Base-by-base conservation (phyloP, 2,888 invertebrate species). In the Stenichneumon culpator region DNA sequence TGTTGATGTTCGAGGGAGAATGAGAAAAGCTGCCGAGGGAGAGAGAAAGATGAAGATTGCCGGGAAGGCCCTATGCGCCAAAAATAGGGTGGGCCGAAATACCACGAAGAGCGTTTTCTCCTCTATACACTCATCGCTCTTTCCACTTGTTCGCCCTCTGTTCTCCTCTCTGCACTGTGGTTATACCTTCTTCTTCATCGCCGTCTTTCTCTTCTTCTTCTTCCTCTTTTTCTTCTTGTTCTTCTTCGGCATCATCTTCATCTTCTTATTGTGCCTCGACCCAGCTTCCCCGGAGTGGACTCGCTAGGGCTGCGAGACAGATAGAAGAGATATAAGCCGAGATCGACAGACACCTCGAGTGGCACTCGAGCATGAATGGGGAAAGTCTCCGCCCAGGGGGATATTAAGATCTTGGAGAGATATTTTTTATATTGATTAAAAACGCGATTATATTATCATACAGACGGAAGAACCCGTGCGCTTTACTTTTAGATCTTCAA, bases 41-140 rank as follows among this genome's bases (percentile, higher is more conserved):
- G 75, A 82, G 83, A 75, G 75, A 32, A 72, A 81, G 82, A 67
- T 32, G 57, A 60, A 65, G 80, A 63, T 77, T 86, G 88, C 86
- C 87, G 88, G 88, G 88, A 90, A 84, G 82, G 83, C 87, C 87
- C 87, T 83, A 86, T 82, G 86, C 83, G 86, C 86, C 87, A 83
- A 87, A 87, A 87, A 87, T 87, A 87, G 85, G 79, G 75, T 83
- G 75, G 78, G 85, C 79, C 86, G 74, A 86, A 87, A 87, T 87
- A 86, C 79, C 81, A 74, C 77, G 60, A 84, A 86, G 81, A 72
- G 73, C 44, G 54, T 84, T 79, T 79, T 80, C 86, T 82, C 86
- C 73, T 86, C 85, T 70, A 83, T 79, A 81, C 79, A 70, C 84
- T 78, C 86, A 77, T 80, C 47, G 44, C 77, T 79, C 86, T 74